Conservation (phyloP, 2,797 vertebrate species). For the Anisognathus igniventris region DNA sequence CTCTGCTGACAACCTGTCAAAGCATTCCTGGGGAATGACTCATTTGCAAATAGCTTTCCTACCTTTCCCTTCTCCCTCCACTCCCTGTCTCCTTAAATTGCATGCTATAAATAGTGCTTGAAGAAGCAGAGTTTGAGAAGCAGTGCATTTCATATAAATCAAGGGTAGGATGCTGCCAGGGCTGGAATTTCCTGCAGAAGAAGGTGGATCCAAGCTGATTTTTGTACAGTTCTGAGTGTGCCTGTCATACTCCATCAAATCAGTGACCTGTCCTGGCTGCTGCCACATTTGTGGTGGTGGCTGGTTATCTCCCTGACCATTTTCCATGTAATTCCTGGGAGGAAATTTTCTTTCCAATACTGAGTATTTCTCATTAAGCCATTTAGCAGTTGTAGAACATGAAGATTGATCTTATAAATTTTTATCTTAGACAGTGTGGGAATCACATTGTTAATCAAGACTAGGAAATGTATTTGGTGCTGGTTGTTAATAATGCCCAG, state of each 20-base stretch:
- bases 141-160: neutral
- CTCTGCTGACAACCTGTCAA: slow-evolving; percentile 52
- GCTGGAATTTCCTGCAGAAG: neutral
- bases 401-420: neutral
- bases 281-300: neutral
- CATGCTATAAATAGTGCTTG: neutral
- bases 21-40: neutral
- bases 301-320: neutral
- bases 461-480: neutral
- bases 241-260: neutral
- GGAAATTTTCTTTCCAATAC: neutral
- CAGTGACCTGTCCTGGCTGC: neutral
- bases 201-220: neutral
- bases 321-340: neutral
- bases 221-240: neutral
- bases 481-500: neutral
- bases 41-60: slow-evolving; percentile 24
- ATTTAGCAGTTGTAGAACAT: neutral
- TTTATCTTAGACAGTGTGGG: neutral
- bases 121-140: neutral
- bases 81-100: neutral
- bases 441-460: neutral
- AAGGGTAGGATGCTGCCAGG: neutral
- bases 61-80: neutral
- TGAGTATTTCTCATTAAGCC: neutral